A percentile compares a stretch with the other conserved stretches of the same genome.
Conservation (phyloP, 2,797 vertebrate species). For the Yasuhikotakia modesta region DNA sequence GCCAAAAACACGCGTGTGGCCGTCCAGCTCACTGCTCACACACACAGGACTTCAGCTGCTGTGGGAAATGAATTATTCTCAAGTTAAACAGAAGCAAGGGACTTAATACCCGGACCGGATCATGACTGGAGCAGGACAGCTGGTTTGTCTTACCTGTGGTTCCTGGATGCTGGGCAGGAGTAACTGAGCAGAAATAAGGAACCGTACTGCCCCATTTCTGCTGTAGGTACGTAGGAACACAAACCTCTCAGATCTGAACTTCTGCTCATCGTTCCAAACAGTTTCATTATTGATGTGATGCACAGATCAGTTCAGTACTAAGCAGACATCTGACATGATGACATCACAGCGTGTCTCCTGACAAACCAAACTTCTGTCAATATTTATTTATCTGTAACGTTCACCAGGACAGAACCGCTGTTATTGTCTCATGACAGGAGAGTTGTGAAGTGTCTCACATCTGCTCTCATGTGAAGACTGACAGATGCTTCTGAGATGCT, state of each 20-base stretch:
- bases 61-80: constrained; percentile 6
- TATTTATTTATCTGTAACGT: too few relatives aligned
- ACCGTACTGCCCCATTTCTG: constrained; percentile 63
- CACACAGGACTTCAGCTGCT: constrained; percentile 10
- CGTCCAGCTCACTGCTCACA: constrained; percentile 5
- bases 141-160: constrained; percentile 36
- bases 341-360: too few relatives aligned
- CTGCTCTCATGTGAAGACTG: too few relatives aligned
- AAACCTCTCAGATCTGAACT: too few relatives aligned
- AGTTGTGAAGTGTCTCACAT: too few relatives aligned
- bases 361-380: too few relatives aligned
- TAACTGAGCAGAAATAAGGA: constrained; percentile 45
- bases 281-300: neutral
- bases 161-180: constrained; percentile 30
- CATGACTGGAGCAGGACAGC: constrained; percentile 15
- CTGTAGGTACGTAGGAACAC: constrained; percentile 73
- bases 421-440: too few relatives aligned
- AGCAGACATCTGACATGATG: neutral
- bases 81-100: constrained; percentile 26
- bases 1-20: neutral
- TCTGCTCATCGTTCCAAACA: neutral
- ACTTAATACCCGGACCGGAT: neutral
- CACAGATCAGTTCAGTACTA: neutral
- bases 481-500: too few relatives aligned
- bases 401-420: too few relatives aligned